Conservation (phyloP, 35 echinoderm and acorn worm genomes). For the Ptychodera flava region DNA sequence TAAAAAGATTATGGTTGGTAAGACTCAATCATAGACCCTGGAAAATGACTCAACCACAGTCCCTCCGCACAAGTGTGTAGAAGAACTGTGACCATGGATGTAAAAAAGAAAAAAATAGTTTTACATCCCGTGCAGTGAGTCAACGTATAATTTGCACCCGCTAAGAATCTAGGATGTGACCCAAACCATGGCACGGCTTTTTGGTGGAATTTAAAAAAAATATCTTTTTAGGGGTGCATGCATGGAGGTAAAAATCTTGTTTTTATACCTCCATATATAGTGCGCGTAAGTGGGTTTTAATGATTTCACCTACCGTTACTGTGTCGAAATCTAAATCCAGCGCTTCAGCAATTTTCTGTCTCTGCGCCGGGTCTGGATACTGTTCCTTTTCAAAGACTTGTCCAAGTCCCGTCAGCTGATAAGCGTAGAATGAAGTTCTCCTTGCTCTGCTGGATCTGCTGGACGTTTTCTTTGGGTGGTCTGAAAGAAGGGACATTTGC, state of each 20-base stretch:
- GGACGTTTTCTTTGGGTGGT: not conserved
- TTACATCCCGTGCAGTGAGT: not conserved
- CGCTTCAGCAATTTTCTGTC: slow-evolving; percentile 48
- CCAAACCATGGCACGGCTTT: no score
- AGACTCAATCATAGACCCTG: no score
- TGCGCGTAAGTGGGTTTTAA: not conserved
- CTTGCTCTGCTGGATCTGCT: not conserved
- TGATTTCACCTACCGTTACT: not conserved
- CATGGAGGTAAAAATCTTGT: not conserved
- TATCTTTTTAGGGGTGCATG: not conserved
- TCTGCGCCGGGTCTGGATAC: slow-evolving; percentile 63
- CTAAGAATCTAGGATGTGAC: no score
- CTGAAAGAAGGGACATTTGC: not conserved
- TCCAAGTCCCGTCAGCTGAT: slow-evolving; percentile 51
- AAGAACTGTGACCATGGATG: no score
- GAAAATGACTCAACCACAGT: no score
- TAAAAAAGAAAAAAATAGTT: no score
- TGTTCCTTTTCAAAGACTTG: slow-evolving; percentile 45
- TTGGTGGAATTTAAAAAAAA: no score
- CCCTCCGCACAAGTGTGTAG: no score
- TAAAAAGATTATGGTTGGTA: no score
- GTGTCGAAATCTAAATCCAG: slow-evolving; percentile 32
- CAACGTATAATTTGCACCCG: not conserved
- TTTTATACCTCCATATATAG: not conserved
- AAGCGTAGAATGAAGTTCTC: slow-evolving; percentile 52